A percentile compares a stretch with the other conserved stretches of the same genome.
Conservation (phyloP, 1,140 invertebrate species). For the Hycleus phaleratus region DNA sequence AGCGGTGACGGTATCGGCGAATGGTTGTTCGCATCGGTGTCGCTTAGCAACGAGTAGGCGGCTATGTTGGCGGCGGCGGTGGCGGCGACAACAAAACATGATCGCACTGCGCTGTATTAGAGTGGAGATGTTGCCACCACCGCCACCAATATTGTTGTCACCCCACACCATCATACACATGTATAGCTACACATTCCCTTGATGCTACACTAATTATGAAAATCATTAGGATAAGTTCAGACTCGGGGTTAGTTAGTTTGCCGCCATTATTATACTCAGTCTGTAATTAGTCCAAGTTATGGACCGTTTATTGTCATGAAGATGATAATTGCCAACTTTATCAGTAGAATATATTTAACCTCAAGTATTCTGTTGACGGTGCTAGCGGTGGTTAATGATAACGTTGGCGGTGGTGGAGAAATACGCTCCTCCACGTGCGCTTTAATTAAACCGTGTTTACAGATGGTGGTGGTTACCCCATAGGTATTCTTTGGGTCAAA, state of each 20-base stretch:
- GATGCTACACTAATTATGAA: slow-evolving; percentile 31
- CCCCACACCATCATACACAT: too few species aligned
- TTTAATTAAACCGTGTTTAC: not conserved
- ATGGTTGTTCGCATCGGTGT: slow-evolving; percentile 15
- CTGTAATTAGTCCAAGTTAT: slow-evolving; percentile 32
- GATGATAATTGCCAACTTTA: slow-evolving; percentile 33
- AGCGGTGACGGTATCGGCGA: slow-evolving; percentile 6
- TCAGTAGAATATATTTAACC: slow-evolving; percentile 12
- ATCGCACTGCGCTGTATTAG: not conserved
- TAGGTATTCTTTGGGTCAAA: too few species aligned
- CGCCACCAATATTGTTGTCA: too few species aligned
- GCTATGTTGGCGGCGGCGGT: not conserved
- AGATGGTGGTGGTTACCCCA: too few species aligned
- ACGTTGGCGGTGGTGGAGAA: too few species aligned
- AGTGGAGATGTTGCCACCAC: too few species aligned
- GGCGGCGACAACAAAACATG: slow-evolving; percentile 12
- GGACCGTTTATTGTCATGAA: slow-evolving; percentile 32
- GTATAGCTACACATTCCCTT: not conserved
- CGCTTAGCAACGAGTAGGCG: slow-evolving; percentile 5
- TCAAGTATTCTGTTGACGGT: not conserved
- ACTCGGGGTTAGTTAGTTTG: slow-evolving; percentile 30
- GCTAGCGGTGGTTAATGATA: too few species aligned
- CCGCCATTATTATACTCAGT: slow-evolving; percentile 16
- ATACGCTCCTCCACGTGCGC: not conserved
- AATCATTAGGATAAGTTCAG: slow-evolving; percentile 34